phyloP scores from a whole-genome alignment of 1,140 invertebrate species.

The Trachymyrmex septentrionalis region DNA sequence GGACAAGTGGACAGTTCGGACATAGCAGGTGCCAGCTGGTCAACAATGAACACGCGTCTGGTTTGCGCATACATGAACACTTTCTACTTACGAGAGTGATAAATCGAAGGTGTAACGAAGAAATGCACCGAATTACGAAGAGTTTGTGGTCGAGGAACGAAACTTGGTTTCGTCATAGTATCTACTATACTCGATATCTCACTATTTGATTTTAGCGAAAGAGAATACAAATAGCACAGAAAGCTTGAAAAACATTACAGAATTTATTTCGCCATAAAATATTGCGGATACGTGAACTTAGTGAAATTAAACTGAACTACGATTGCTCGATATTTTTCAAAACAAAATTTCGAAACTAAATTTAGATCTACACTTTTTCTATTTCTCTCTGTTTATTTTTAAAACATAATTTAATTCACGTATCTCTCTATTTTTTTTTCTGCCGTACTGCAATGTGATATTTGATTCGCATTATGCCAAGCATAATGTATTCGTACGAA shows the following conservation, averaged over 20 bases:
- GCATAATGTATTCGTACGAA: not conserved
- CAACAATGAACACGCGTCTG: constrained; percentile 67
- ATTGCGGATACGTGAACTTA: not conserved
- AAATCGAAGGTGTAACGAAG: constrained; percentile 27
- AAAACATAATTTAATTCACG: not conserved
- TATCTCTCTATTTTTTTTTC: not conserved
- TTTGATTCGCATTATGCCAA: not conserved
- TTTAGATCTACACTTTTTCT: not conserved
- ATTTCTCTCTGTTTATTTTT: not conserved
- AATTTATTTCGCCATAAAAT: not conserved
- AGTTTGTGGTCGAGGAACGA: not conserved
- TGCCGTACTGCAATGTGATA: not conserved
- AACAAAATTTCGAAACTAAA: not conserved
- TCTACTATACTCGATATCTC: not conserved
- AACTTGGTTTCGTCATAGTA: not conserved
- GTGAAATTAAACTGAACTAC: constrained; percentile 6
- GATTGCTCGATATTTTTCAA: not conserved
- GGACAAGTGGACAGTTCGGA: constrained; percentile 62
- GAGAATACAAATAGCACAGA: not conserved
- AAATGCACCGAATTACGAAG: constrained; percentile 20
- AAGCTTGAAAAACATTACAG: not conserved
- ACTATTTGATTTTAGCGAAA: too few relatives aligned
- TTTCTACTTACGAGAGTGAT: constrained; percentile 42
- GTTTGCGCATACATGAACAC: constrained; percentile 42
- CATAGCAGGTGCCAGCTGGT: constrained; percentile 69